Percentiles rank a stretch among this genome's conserved stretches.
These are phyloP conservation scores for Zaprionus africanus DNA, from an alignment of 1,140 invertebrate species.

Conservation along the genomic window DNA sequence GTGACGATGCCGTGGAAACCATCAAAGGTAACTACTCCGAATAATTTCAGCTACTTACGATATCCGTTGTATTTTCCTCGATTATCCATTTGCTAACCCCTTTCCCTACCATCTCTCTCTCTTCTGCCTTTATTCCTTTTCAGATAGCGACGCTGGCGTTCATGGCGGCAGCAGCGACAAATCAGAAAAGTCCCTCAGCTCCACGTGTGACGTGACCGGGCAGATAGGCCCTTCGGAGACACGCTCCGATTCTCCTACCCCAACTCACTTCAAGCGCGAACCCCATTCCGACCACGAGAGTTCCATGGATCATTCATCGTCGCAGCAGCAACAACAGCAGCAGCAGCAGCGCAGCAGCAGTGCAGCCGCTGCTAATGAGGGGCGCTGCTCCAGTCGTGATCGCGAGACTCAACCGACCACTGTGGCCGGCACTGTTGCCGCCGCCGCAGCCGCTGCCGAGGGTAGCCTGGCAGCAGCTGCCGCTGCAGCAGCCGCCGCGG, in stretches of 20 bases:
- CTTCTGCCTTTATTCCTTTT: slow-evolving; percentile 31
- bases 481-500: slow-evolving; percentile 76
- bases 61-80: neutral
- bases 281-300: slow-evolving; percentile 84
- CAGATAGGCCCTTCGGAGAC: slow-evolving; percentile 40
- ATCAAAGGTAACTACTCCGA: slow-evolving; percentile 62
- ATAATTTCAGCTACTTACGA: neutral
- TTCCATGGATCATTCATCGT: slow-evolving; percentile 76
- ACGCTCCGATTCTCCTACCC: slow-evolving; percentile 69
- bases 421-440: slow-evolving; percentile 79
- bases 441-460: slow-evolving; percentile 69
- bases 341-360: slow-evolving; percentile 49
- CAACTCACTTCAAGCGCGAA: slow-evolving; percentile 78
- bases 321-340: neutral
- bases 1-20: slow-evolving; percentile 45
- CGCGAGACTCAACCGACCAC: slow-evolving; percentile 66
- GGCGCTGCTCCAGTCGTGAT: slow-evolving; percentile 66
- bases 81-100: slow-evolving; percentile 62
- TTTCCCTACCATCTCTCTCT: slow-evolving; percentile 64
- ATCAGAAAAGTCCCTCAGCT: slow-evolving; percentile 78
- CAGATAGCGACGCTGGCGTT: slow-evolving; percentile 76
- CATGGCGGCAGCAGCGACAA: slow-evolving; percentile 77
- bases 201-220: slow-evolving; percentile 70
- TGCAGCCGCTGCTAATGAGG: slow-evolving; percentile 49
- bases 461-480: slow-evolving; percentile 50